phyloP scores from a whole-genome alignment of 2,113 vertebrate species.

The Neolamprologus variostigma region DNA sequence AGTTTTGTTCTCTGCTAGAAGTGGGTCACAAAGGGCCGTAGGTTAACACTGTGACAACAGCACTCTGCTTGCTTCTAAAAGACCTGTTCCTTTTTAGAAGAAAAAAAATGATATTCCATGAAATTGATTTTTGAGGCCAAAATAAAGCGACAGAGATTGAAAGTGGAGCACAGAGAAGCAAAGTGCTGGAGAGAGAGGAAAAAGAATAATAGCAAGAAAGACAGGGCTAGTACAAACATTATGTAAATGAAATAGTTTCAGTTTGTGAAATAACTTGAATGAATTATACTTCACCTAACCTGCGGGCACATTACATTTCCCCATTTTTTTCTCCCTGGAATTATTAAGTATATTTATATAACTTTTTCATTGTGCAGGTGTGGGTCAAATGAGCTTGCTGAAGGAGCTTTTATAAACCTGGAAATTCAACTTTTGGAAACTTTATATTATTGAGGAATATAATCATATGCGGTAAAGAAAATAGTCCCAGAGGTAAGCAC shows the following conservation, averaged over 20 bases:
- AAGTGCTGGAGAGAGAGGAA: not conserved
- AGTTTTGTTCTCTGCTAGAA: constrained; percentile 36
- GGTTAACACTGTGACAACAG: constrained; percentile 42
- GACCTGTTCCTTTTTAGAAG: not conserved
- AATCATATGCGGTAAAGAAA: constrained; percentile 8
- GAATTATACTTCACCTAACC: constrained; percentile 19
- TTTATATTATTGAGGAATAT: not conserved
- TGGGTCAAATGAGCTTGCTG: not conserved
- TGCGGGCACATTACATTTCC: not conserved
- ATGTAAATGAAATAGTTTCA: constrained; percentile 36
- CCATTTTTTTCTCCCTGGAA: not conserved
- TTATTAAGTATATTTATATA: constrained; percentile 28
- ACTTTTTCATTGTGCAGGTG: constrained; percentile 13
- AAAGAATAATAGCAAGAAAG: not conserved
- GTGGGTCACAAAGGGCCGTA: constrained; percentile 53
- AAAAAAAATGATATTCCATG: not conserved
- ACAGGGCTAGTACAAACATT: not conserved
- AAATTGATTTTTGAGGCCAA: constrained; percentile 31
- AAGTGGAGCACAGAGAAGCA: not conserved
- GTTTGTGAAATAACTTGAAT: constrained; percentile 38
- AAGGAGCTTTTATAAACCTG: not conserved
- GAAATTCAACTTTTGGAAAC: not conserved
- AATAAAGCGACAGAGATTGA: not conserved
- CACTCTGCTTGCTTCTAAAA: constrained; percentile 14
- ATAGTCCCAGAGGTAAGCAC: not conserved